Percentiles rank a stretch among this genome's conserved stretches.
Evolutionary conservation across 2,888 invertebrate species (phyloP).

Genomic region (Mythimna loreyi): DNA sequence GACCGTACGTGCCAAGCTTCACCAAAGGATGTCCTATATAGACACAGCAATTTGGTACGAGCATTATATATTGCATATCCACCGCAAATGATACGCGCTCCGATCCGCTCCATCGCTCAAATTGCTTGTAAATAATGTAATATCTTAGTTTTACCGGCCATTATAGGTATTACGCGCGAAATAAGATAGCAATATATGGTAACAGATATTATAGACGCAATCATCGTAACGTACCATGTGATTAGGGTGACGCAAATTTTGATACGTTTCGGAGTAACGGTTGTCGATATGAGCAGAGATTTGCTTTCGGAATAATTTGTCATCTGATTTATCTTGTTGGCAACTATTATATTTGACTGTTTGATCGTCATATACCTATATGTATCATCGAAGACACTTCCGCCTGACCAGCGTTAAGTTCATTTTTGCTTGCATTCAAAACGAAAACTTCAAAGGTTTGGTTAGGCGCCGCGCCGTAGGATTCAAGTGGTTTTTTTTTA

Average conservation of each 20-base stretch:
- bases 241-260: conserved; percentile 34
- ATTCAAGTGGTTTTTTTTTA: no score
- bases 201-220: conserved; percentile 46
- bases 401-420: no score
- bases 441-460: no score
- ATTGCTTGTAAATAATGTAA: conserved; percentile 62
- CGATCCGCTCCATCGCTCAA: conserved; percentile 50
- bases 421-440: no score
- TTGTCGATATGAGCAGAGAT: neutral
- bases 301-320: conserved; percentile 2
- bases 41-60: conserved; percentile 40
- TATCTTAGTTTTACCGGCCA: conserved; percentile 50
- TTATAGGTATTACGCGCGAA: conserved; percentile 56
- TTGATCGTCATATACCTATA: no score
- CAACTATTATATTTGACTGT: neutral
- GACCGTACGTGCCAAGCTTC: conserved; percentile 27
- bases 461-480: no score
- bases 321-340: neutral
- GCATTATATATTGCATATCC: conserved; percentile 49
- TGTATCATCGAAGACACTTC: no score
- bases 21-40: conserved; percentile 31
- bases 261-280: conserved; percentile 27
- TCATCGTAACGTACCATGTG: conserved; percentile 32
- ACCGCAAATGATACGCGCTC: conserved; percentile 58
- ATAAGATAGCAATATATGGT: conserved; percentile 57